Conservation (phyloP, 2,888 invertebrate species). For the Trissonchulus latispiculum region DNA sequence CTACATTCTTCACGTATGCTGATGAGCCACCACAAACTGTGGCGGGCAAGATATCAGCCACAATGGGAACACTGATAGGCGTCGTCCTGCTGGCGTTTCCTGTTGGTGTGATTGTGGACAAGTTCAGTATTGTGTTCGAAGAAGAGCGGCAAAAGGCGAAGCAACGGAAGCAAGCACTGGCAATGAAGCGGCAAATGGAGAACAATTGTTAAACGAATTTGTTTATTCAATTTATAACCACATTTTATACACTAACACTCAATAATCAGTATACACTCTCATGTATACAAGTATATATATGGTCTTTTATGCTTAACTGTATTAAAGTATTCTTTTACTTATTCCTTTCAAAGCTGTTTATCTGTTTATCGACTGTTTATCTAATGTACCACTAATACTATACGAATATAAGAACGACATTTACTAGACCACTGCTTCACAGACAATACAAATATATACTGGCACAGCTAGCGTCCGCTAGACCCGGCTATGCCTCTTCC, state of each 20-base stretch:
- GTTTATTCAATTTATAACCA: no score
- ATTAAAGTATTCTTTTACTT: not conserved
- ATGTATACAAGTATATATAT: no score
- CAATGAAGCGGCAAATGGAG: not conserved
- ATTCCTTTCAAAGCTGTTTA: not conserved
- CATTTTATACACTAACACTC: no score
- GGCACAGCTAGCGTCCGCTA: not conserved
- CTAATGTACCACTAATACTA: no score
- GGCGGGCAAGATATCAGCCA: slow-evolving; percentile 2
- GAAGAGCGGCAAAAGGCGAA: not conserved
- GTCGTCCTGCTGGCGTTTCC: slow-evolving; percentile 7
- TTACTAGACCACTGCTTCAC: no score
- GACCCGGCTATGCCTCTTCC: not conserved
- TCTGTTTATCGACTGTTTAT: no score
- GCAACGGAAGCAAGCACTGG: not conserved
- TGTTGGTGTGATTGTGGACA: not conserved
- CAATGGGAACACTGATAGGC: slow-evolving; percentile 12
- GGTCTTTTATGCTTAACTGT: not conserved
- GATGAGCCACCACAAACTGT: slow-evolving; percentile 8
- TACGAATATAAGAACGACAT: no score
- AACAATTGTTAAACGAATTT: not conserved
- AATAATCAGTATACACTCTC: no score
- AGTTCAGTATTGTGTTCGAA: not conserved
- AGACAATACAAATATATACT: no score
- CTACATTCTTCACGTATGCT: slow-evolving; percentile 13